Evolutionary conservation across 2,797 vertebrate species (phyloP).

Genomic region (Lates japonicus): DNA sequence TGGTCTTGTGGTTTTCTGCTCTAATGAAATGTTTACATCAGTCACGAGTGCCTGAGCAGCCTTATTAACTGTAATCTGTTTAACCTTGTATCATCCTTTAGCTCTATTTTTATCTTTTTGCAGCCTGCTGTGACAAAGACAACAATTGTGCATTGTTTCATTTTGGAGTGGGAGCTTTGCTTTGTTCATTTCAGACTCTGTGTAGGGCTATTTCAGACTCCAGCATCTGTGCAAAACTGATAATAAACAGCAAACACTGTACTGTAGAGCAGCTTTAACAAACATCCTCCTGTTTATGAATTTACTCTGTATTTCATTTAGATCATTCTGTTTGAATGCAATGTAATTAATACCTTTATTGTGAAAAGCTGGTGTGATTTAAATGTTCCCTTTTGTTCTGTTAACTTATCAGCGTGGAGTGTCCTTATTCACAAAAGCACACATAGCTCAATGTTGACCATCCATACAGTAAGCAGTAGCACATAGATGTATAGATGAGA

Average conservation of each 20-base stretch:
- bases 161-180: conserved; percentile 24
- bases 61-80: conserved; percentile 16
- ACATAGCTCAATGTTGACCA: conserved; percentile 23
- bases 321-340: background rate
- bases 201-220: conserved; percentile 17
- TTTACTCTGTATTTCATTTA: background rate
- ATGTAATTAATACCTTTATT: conserved; percentile 17
- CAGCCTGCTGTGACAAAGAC: conserved; percentile 24
- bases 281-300: background rate
- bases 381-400: background rate
- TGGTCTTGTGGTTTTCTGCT: conserved; percentile 8
- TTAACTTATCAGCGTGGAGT: conserved; percentile 13
- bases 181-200: conserved; percentile 21
- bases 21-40: conserved; percentile 32
- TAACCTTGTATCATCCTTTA: conserved; percentile 27
- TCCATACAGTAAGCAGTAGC: conserved; percentile 3
- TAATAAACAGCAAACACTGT: conserved; percentile 16
- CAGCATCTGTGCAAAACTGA: conserved; percentile 25
- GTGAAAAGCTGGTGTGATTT: conserved; percentile 14
- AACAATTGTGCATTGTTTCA: conserved; percentile 16
- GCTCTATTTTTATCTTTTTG: background rate
- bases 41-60: conserved; percentile 32
- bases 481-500: conserved; percentile 1
- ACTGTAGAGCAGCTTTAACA: conserved; percentile 7
- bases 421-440: conserved; percentile 31